Conservation (phyloP, 2,888 invertebrate genomes). For the Aporophyla nigra region DNA sequence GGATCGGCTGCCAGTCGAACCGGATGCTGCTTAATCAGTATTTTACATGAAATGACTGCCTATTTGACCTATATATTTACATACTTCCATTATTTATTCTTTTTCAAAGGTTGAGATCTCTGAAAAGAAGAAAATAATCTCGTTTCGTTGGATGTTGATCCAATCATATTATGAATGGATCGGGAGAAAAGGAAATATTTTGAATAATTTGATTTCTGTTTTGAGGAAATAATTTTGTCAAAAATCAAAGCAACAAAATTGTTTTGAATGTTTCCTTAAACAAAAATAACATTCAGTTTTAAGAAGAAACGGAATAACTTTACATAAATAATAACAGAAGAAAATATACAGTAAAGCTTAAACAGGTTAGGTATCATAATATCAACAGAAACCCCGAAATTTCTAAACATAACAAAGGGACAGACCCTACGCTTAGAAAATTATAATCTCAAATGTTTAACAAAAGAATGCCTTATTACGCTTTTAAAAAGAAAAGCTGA, state of each 20-base stretch:
- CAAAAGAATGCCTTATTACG: constrained; percentile 51
- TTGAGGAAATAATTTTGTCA: constrained; percentile 21
- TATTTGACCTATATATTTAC: not conserved
- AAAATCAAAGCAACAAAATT: constrained; percentile 9
- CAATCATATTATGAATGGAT: constrained; percentile 14
- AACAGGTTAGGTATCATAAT: constrained; percentile 23
- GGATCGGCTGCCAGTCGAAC: too few relatives aligned
- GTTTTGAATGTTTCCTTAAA: constrained; percentile 13
- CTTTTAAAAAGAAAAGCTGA: constrained; percentile 38
- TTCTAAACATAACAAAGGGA: constrained; percentile 36
- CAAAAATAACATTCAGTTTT: not conserved
- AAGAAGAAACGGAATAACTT: not conserved
- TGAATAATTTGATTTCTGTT: constrained; percentile 5
- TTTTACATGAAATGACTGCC: too few relatives aligned
- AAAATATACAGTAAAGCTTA: constrained; percentile 8
- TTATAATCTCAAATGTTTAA: constrained; percentile 51
- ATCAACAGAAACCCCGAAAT: constrained; percentile 12
- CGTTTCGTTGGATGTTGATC: not conserved
- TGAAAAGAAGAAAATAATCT: not conserved
- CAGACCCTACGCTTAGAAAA: constrained; percentile 38
- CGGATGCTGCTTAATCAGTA: too few relatives aligned
- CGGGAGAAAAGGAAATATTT: not conserved
- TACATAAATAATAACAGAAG: constrained; percentile 5
- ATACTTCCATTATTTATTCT: not conserved
- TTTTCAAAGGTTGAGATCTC: not conserved